These are phyloP conservation scores for Psittacara wagleri DNA, from an alignment of 2,113 vertebrate species.

Conservation along the genomic window DNA sequence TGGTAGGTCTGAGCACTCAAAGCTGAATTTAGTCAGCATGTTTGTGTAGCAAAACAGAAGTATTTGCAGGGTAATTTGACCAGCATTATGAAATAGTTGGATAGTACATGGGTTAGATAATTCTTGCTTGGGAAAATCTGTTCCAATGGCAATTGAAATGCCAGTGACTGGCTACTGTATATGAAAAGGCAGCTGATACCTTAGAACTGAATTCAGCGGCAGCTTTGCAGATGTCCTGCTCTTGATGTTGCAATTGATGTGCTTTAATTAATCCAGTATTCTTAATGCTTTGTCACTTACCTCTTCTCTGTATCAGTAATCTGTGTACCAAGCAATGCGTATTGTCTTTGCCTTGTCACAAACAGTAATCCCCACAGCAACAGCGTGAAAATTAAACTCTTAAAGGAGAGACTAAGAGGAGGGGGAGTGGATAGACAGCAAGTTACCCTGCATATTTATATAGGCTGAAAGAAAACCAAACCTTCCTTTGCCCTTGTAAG, in stretches of 20 bases:
- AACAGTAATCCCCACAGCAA: not conserved
- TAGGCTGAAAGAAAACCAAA: not conserved
- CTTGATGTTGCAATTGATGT: not conserved
- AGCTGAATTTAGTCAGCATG: not conserved
- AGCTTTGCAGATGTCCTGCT: not conserved
- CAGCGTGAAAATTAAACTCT: not conserved
- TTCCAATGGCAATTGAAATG: not conserved
- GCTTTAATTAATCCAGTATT: not conserved
- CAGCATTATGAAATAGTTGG: not conserved
- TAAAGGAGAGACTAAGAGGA: not conserved
- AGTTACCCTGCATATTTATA: not conserved
- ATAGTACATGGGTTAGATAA: not conserved
- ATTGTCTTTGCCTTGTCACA: not conserved
- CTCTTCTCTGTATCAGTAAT: not conserved
- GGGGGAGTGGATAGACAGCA: not conserved
- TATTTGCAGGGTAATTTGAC: not conserved
- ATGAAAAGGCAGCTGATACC: conserved; percentile 21
- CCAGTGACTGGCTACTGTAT: not conserved
- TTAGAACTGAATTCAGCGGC: not conserved
- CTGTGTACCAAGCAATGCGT: not conserved
- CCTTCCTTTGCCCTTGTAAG: not conserved
- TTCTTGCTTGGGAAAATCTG: not conserved
- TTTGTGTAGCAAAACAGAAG: not conserved
- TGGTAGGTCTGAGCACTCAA: conserved; percentile 22
- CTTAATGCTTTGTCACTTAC: not conserved